phyloP scores from a whole-genome alignment of 1,140 invertebrate species.

The Orussus abietinus region DNA sequence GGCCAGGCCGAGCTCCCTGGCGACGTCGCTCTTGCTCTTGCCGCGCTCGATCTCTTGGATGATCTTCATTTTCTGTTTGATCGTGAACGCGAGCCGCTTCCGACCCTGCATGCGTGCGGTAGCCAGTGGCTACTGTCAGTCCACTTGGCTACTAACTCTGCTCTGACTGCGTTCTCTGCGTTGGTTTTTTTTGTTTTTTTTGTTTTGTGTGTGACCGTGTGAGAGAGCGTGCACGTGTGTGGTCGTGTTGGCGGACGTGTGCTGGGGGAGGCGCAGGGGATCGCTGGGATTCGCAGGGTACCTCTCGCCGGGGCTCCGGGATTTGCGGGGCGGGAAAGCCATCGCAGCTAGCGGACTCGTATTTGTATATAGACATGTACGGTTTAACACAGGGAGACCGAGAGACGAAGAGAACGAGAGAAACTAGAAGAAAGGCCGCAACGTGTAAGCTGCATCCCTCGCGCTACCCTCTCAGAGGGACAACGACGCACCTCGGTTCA shows the following conservation, averaged over 20 bases:
- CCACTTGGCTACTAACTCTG: conserved; percentile 30
- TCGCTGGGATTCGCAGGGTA: neutral
- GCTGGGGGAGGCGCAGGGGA: neutral
- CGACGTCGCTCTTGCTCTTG: conserved; percentile 60
- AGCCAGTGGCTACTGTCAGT: conserved; percentile 33
- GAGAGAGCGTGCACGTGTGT: conserved; percentile 7
- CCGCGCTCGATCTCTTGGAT: conserved; percentile 60
- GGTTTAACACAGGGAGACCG: conserved; percentile 10
- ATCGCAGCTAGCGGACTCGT: neutral
- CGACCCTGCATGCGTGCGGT: conserved; percentile 54
- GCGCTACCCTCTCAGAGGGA: too few species aligned
- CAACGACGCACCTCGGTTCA: too few species aligned
- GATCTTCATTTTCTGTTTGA: conserved; percentile 63
- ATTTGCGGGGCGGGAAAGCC: conserved; percentile 2
- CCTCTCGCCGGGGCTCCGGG: too few species aligned
- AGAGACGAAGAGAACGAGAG: too few species aligned
- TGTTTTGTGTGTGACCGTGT: conserved; percentile 18
- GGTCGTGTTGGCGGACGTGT: neutral
- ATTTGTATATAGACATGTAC: conserved; percentile 4
- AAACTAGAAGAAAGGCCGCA: too few species aligned
- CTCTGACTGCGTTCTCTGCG: conserved; percentile 21
- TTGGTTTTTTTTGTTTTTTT: conserved; percentile 9
- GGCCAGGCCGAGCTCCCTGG: conserved; percentile 56
- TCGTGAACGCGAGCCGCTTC: conserved; percentile 60
- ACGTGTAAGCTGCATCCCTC: too few species aligned